phyloP scores from a whole-genome alignment of 53 echinoderm and acorn worm genomes.

The Holothuria scabra region DNA sequence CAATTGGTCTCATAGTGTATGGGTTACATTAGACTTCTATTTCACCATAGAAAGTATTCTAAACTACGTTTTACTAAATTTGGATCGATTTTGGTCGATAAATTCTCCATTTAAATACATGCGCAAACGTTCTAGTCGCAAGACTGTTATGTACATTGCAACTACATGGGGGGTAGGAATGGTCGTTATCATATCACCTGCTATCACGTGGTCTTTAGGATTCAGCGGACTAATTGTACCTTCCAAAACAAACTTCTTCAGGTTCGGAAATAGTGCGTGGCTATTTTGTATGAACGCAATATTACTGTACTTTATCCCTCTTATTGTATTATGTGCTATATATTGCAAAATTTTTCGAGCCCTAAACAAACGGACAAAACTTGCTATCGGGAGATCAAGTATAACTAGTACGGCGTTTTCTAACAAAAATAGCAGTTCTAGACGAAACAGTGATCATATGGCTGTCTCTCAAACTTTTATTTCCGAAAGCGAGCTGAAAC shows the following conservation, averaged over 20 bases:
- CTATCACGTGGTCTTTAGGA: constrained; percentile 75
- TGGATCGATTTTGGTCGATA: constrained; percentile 97
- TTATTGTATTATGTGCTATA: constrained; percentile 85
- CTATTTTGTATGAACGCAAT: constrained; percentile 79
- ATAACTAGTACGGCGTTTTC: constrained; percentile 77
- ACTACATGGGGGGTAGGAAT: constrained; percentile 81
- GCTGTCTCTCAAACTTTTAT: constrained; percentile 59
- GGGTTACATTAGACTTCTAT: constrained; percentile 90
- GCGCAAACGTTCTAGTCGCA: constrained; percentile 85
- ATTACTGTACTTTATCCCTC: constrained; percentile 89
- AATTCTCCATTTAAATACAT: constrained; percentile 97
- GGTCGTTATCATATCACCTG: constrained; percentile 69
- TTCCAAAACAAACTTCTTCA: constrained; percentile 78
- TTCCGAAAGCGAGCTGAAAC: constrained; percentile 76
- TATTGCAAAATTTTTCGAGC: constrained; percentile 92
- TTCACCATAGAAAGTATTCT: constrained; percentile 90
- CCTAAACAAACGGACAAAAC: constrained; percentile 81
- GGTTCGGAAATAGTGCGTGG: constrained; percentile 76
- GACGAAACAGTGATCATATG: constrained; percentile 64
- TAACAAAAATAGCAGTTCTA: constrained; percentile 66
- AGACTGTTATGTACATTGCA: constrained; percentile 74
- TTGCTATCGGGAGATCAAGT: constrained; percentile 84
- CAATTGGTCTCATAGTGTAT: constrained; percentile 58
- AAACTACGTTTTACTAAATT: constrained; percentile 83
- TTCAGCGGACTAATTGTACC: constrained; percentile 69